Evolutionary conservation across 2,888 invertebrate genomes (phyloP).

Genomic region (Caenorhabditis doughertyi): DNA sequence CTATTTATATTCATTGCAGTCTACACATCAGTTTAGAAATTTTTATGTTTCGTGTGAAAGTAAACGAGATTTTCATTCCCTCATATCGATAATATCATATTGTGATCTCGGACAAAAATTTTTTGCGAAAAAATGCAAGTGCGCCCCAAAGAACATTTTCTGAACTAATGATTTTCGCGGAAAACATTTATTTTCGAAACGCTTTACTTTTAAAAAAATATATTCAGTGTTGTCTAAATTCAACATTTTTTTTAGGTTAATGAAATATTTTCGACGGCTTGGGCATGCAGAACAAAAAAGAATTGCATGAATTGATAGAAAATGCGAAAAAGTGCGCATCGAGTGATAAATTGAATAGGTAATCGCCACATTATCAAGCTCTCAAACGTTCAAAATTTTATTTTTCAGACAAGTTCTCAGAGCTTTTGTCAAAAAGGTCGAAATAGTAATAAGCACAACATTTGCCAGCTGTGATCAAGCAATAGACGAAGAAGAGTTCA

Average conservation of each 20-base stretch:
- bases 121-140: constrained; percentile 10
- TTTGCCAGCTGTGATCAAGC: background rate
- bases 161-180: constrained; percentile 7
- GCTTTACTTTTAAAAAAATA: background rate
- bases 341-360: background rate
- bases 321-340: constrained; percentile 13
- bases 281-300: background rate
- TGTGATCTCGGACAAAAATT: background rate
- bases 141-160: constrained; percentile 1
- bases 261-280: background rate
- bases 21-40: too few species aligned
- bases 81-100: background rate
- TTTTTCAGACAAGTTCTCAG: background rate
- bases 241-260: background rate
- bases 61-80: background rate
- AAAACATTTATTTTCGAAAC: constrained; percentile 6
- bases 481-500: constrained; percentile 6
- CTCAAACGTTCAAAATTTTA: background rate
- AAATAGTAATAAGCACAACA: background rate
- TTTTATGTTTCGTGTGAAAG: too few species aligned
- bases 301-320: background rate
- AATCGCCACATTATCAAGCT: background rate
- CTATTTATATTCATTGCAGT: too few species aligned
- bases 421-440: background rate
- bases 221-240: background rate